Conservation (phyloP, 2,888 invertebrate genomes). For the Apodemia mormo region DNA sequence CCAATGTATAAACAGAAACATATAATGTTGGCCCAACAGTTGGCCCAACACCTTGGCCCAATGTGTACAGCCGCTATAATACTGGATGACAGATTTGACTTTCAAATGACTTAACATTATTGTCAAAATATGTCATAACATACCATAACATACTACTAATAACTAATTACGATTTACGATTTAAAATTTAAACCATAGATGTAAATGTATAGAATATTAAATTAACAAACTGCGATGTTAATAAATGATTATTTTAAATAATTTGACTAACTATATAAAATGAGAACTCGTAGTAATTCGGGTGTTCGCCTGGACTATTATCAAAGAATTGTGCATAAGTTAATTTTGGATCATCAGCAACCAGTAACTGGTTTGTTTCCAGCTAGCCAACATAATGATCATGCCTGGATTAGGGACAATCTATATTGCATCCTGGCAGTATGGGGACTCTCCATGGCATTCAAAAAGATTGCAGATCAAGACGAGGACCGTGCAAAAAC, state of each 20-base stretch:
- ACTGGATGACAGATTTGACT: constrained; percentile 53
- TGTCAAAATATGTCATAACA: constrained; percentile 22
- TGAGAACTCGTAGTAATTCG: constrained; percentile 94
- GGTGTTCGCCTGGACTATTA: constrained; percentile 97
- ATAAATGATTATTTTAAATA: not conserved
- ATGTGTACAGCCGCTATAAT: too few relatives aligned
- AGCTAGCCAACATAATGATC: constrained; percentile 91
- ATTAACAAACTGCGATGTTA: constrained; percentile 1
- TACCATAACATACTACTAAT: not conserved
- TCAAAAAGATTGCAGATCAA: constrained; percentile 98
- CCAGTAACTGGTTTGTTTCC: constrained; percentile 98
- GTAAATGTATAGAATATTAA: not conserved
- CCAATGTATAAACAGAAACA: too few relatives aligned
- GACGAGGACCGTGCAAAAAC: constrained; percentile 99
- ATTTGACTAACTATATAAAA: constrained; percentile 51
- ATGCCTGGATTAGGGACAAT: constrained; percentile 99
- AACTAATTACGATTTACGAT: not conserved
- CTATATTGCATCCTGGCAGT: constrained; percentile 98
- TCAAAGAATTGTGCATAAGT: constrained; percentile 95
- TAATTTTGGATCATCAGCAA: constrained; percentile 96
- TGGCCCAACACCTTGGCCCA: too few relatives aligned
- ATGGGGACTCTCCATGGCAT: constrained; percentile 99
- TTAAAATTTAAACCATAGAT: too few relatives aligned
- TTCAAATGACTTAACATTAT: constrained; percentile 62
- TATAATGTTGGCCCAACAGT: too few relatives aligned